Evolutionary conservation across 2,797 vertebrate species (phyloP).

Genomic region (Sphenodon punctatus): DNA sequence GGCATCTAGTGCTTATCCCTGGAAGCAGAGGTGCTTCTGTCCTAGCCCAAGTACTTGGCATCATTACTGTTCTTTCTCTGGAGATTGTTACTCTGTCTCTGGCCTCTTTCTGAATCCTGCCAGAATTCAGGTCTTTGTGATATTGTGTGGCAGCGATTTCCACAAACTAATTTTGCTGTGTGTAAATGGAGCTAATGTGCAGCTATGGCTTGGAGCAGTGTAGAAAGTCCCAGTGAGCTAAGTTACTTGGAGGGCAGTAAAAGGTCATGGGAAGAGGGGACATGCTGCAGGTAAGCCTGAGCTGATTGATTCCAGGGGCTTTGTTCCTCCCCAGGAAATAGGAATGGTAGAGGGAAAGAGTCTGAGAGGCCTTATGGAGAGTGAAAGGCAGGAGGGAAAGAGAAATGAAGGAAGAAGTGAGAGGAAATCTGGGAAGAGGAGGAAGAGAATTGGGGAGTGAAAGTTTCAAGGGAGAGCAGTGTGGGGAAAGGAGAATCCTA

Average conservation of each 20-base stretch:
- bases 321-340: too few relatives aligned
- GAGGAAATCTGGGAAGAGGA: background rate
- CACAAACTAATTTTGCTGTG: background rate
- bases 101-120: background rate
- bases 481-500: too few relatives aligned
- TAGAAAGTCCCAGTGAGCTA: too few relatives aligned
- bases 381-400: background rate
- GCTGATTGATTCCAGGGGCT: too few relatives aligned
- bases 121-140: background rate
- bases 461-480: background rate
- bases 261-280: background rate
- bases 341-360: too few relatives aligned
- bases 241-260: background rate
- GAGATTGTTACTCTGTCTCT: too few relatives aligned
- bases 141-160: background rate
- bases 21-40: too few relatives aligned
- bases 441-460: background rate
- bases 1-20: too few relatives aligned
- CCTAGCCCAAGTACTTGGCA: too few relatives aligned
- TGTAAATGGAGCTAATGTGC: background rate
- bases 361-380: too few relatives aligned
- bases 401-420: constrained; percentile 9
- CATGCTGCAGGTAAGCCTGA: background rate
- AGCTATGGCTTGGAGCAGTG: background rate
- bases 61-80: too few relatives aligned